phyloP scores from a whole-genome alignment of 2,888 invertebrate species.

The Onthophagus sagittarius region DNA sequence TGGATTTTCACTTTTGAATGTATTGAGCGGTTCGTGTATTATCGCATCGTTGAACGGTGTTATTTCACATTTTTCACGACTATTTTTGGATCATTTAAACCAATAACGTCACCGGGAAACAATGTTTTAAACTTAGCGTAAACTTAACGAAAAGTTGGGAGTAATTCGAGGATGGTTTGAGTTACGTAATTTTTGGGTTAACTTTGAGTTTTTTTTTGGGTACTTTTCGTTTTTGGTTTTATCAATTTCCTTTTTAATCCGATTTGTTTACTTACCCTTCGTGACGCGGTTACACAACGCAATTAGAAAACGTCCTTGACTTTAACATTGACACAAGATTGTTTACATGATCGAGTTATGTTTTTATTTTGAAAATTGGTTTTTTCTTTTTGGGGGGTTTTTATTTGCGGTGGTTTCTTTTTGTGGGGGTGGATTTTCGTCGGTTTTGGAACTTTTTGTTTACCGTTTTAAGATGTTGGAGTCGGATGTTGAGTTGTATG shows the following conservation, averaged over 20 bases:
- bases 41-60: slow-evolving; percentile 11
- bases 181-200: neutral
- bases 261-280: neutral
- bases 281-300: neutral
- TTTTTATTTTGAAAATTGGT: neutral
- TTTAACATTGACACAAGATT: neutral
- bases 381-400: neutral
- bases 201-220: neutral
- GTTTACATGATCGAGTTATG: neutral
- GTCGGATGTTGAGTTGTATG: neutral
- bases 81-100: neutral
- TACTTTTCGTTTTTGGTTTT: neutral
- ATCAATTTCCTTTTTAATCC: neutral
- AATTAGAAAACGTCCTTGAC: neutral
- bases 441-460: too few relatives aligned
- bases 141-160: neutral
- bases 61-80: neutral
- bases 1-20: slow-evolving; percentile 52
- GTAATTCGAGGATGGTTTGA: neutral
- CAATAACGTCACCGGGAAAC: neutral
- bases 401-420: too few relatives aligned
- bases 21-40: slow-evolving; percentile 37
- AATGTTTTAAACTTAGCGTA: neutral
- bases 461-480: too few relatives aligned
- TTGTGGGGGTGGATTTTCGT: too few relatives aligned